These are phyloP conservation scores for Drosophila mulleri DNA, from an alignment of 2,888 invertebrate genomes.

Conservation along the genomic window DNA sequence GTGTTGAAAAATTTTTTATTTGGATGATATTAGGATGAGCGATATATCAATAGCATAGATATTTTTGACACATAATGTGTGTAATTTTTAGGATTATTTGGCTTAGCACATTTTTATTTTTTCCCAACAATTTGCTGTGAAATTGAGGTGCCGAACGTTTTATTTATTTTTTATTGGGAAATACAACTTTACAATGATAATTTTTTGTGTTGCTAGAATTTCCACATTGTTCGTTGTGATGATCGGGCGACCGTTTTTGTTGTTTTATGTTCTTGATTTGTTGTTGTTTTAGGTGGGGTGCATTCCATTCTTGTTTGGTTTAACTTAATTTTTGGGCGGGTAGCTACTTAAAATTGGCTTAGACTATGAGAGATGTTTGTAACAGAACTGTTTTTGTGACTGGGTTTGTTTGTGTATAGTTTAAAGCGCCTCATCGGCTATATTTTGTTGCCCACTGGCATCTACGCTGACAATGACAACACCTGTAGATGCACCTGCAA, in stretches of 20 bases:
- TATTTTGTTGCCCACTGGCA: slow-evolving; percentile 65
- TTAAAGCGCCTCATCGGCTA: slow-evolving; percentile 83
- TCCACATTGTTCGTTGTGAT: slow-evolving; percentile 12
- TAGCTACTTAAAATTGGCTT: slow-evolving; percentile 48
- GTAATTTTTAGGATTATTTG: not conserved
- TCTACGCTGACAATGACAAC: slow-evolving; percentile 75
- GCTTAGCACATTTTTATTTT: not conserved
- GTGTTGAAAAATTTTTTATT: not conserved
- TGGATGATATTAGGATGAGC: not conserved
- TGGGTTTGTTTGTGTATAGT: not conserved
- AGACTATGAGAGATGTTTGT: slow-evolving; percentile 61
- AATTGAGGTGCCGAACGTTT: not conserved
- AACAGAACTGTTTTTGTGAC: slow-evolving; percentile 31
- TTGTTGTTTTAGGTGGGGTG: slow-evolving; percentile 40
- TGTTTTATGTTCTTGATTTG: not conserved
- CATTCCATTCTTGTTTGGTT: slow-evolving; percentile 34
- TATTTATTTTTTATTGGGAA: not conserved
- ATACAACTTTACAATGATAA: slow-evolving; percentile 22
- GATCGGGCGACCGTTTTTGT: not conserved
- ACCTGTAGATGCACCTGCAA: slow-evolving; percentile 15
- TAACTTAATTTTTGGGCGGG: slow-evolving; percentile 42
- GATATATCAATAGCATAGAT: not conserved
- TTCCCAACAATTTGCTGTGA: not conserved
- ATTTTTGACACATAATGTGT: not conserved
- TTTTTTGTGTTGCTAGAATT: slow-evolving; percentile 6